Conservation (phyloP, 1,140 invertebrate genomes). For the Probaryconus sp. region DNA sequence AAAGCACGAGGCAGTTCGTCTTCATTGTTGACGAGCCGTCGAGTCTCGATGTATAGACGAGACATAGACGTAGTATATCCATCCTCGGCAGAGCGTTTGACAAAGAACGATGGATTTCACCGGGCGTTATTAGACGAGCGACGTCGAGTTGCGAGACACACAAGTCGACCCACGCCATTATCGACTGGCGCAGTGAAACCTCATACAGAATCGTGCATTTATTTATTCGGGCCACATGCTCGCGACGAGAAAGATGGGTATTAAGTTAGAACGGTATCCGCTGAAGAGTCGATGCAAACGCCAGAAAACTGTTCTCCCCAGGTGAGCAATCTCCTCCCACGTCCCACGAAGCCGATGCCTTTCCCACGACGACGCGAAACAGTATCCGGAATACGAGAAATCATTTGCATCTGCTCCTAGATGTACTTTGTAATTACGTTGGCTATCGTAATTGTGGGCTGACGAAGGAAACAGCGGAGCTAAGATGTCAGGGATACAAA, state of each 20-base stretch:
- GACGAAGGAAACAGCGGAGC: no score
- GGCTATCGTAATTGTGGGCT: no score
- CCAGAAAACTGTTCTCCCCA: conserved; percentile 24
- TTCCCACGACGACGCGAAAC: conserved; percentile 43
- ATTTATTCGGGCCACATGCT: conserved; percentile 35
- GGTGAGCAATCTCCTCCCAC: conserved; percentile 44
- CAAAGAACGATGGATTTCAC: conserved; percentile 45
- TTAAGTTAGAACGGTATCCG: conserved; percentile 24
- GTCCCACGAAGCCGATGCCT: conserved; percentile 19
- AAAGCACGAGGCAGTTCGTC: conserved; percentile 3
- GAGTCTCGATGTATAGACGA: no score
- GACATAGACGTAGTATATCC: conserved; percentile 7
- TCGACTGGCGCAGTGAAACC: conserved; percentile 65
- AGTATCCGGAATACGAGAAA: conserved; percentile 34
- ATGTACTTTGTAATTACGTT: conserved; percentile 27
- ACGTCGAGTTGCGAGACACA: conserved; percentile 56
- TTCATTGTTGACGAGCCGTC: not conserved
- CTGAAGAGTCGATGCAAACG: conserved; percentile 29
- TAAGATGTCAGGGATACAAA: no score
- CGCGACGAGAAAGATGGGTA: conserved; percentile 26
- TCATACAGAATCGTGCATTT: conserved; percentile 41
- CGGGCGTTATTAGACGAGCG: conserved; percentile 45
- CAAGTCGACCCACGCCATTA: conserved; percentile 59
- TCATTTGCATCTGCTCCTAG: conserved; percentile 13
- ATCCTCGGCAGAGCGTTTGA: not conserved